These are phyloP conservation scores for Crambe crambe DNA, from an alignment of 37 sponge, comb jelly and placozoan genomes.

Conservation along the genomic window DNA sequence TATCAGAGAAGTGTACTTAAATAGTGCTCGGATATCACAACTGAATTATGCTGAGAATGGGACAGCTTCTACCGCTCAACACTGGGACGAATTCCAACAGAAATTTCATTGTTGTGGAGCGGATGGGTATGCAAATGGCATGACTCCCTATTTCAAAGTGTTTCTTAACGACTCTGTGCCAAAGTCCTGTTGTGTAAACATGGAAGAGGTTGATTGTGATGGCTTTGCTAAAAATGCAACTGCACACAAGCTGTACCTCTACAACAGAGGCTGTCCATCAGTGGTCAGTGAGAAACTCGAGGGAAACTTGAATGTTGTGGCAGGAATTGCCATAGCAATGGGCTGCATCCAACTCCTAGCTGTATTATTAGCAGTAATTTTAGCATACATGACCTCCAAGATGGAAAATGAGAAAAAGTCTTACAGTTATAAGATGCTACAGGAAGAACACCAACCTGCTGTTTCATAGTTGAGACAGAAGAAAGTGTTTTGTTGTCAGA, in stretches of 20 bases:
- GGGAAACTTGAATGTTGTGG: background rate
- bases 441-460: no score
- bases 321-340: background rate
- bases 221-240: background rate
- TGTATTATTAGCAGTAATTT: background rate
- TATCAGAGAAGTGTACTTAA: background rate
- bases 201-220: background rate
- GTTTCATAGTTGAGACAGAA: no score
- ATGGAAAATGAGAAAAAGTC: conserved; percentile 1
- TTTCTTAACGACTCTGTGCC: conserved; percentile 22
- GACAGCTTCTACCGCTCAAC: background rate
- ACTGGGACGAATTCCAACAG: conserved; percentile 37
- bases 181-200: conserved; percentile 13
- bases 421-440: conserved; percentile 1
- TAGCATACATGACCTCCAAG: conserved; percentile 15
- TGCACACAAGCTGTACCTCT: background rate
- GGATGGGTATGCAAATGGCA: conserved; percentile 1
- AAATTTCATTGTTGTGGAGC: conserved; percentile 34
- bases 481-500: no score
- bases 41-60: background rate
- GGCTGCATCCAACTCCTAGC: conserved; percentile 6
- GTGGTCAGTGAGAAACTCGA: background rate
- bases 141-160: background rate
- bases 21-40: conserved; percentile 1
- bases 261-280: conserved; percentile 10